Percentiles rank a stretch among this genome's conserved stretches.
These are phyloP conservation scores for Uropetala carovei DNA, from an alignment of 2,888 invertebrate genomes.

Conservation along the genomic window DNA sequence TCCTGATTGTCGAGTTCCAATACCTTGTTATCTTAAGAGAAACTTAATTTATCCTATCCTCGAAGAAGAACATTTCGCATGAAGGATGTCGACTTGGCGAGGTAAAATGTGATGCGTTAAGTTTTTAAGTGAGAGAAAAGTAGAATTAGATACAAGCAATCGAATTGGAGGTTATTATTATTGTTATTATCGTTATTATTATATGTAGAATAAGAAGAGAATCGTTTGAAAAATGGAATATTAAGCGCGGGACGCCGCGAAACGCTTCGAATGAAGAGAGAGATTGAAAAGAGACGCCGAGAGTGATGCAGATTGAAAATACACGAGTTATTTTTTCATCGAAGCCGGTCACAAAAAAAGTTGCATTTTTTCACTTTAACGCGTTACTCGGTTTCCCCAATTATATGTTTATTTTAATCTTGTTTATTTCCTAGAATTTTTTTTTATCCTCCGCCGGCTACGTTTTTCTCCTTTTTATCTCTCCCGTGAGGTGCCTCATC, in stretches of 20 bases:
- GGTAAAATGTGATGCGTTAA: too few relatives aligned
- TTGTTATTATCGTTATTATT: too few relatives aligned
- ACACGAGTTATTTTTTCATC: background rate
- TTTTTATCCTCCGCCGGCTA: background rate
- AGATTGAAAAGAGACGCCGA: background rate
- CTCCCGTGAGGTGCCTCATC: background rate
- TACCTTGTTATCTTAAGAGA: background rate
- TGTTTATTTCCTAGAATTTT: background rate
- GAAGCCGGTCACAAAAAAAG: background rate
- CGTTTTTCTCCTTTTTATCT: background rate
- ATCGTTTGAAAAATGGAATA: too few relatives aligned
- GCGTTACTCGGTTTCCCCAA: background rate
- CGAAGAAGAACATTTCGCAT: too few relatives aligned
- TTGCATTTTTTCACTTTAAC: background rate
- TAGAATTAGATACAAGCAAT: too few relatives aligned
- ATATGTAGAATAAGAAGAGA: too few relatives aligned
- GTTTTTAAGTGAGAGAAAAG: too few relatives aligned
- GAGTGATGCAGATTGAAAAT: background rate
- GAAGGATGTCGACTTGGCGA: too few relatives aligned
- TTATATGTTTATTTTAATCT: background rate
- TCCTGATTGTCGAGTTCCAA: background rate
- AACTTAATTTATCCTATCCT: background rate
- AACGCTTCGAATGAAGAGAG: background rate
- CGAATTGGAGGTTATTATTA: too few relatives aligned
- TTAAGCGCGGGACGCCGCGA: background rate